A percentile compares a stretch with the other conserved stretches of the same genome.
phyloP scores from a whole-genome alignment of 2,113 vertebrate genomes.

The Lamprotornis superbus region DNA sequence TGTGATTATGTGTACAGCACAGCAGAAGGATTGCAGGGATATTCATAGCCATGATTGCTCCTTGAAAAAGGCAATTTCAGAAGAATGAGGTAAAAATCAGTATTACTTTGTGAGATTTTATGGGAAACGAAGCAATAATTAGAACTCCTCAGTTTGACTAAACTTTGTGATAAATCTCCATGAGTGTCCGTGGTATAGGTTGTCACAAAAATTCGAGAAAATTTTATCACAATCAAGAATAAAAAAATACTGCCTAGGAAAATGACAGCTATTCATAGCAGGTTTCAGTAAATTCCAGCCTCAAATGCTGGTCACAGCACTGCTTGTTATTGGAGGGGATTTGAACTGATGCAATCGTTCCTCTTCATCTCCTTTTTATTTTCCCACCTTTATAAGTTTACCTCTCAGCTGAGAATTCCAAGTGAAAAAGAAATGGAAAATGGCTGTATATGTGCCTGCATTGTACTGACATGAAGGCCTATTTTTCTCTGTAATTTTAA shows the following conservation, averaged over 20 bases:
- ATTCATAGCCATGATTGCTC: neutral
- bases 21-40: neutral
- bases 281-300: neutral
- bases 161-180: neutral
- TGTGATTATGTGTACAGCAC: neutral
- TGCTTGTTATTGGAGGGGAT: conserved; percentile 15
- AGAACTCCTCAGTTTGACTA: neutral
- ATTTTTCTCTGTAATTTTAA: conserved; percentile 61
- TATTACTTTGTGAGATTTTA: neutral
- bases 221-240: neutral
- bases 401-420: conserved; percentile 49
- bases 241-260: neutral
- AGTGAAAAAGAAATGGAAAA: conserved; percentile 37
- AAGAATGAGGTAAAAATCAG: neutral
- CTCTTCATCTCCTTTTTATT: conserved; percentile 45
- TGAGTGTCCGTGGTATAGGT: neutral
- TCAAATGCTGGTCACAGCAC: neutral
- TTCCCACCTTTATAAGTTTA: conserved; percentile 30
- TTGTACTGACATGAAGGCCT: conserved; percentile 25
- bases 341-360: conserved; percentile 21
- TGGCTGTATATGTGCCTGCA: neutral
- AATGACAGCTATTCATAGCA: neutral
- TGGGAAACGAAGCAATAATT: conserved; percentile 4
- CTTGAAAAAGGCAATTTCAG: neutral
- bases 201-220: neutral